Conservation (phyloP, 2,113 vertebrate genomes). For the Stictonetta naevosa region DNA sequence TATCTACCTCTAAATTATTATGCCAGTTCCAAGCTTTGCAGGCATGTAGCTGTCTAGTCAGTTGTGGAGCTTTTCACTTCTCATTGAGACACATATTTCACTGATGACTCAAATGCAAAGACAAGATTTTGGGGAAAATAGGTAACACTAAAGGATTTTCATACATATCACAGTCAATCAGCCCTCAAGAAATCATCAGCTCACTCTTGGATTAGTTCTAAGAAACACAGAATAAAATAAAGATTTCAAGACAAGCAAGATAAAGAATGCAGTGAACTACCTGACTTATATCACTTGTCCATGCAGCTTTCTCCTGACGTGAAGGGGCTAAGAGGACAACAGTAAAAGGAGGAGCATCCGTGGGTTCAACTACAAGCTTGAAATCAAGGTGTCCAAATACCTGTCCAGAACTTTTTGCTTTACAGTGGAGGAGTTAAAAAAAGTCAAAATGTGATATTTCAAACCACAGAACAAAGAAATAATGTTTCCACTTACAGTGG, state of each 20-base stretch:
- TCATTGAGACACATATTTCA: background rate
- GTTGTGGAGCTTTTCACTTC: background rate
- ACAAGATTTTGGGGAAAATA: background rate
- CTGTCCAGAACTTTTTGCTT: conserved; percentile 91
- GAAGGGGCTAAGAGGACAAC: conserved; percentile 93
- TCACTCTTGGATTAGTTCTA: background rate
- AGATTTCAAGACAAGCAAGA: background rate
- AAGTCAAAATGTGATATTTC: background rate
- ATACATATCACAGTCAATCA: background rate
- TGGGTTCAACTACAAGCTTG: conserved; percentile 92
- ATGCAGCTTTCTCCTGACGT: conserved; percentile 96
- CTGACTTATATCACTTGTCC: conserved; percentile 99
- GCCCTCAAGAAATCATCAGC: background rate
- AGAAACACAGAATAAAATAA: background rate
- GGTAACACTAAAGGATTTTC: background rate
- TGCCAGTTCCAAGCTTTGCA: background rate
- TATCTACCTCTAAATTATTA: background rate
- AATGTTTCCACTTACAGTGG: background rate
- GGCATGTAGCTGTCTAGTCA: background rate
- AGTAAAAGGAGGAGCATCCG: conserved; percentile 88
- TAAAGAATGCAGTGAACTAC: conserved; percentile 67
- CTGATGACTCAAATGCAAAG: background rate
- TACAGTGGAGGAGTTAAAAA: background rate
- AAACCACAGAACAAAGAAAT: background rate
- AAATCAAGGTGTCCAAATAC: conserved; percentile 97